A percentile compares a stretch with the other conserved stretches of the same genome.
These are phyloP conservation scores for Chelonia mydas DNA, from an alignment of 2,797 vertebrate genomes.

Conservation along the genomic window DNA sequence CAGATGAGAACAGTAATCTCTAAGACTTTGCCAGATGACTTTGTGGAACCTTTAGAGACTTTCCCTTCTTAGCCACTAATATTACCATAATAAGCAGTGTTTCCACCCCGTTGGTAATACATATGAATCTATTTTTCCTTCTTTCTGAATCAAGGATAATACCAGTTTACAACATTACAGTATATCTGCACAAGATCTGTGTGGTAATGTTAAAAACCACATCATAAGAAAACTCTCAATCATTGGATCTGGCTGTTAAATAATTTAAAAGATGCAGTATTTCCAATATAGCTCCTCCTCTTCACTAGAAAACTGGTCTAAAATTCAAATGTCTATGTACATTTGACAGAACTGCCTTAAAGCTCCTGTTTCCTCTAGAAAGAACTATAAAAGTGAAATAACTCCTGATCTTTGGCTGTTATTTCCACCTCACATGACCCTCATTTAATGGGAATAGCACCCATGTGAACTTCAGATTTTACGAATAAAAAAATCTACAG, in stretches of 20 bases:
- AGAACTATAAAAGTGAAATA: slow-evolving; percentile 57
- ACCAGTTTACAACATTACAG: neutral
- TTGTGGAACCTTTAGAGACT: neutral
- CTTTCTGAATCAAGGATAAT: slow-evolving; percentile 4
- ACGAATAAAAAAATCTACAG: slow-evolving; percentile 53
- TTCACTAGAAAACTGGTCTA: neutral
- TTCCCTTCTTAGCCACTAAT: neutral
- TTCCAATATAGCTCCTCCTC: neutral
- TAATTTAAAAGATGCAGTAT: neutral
- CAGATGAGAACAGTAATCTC: neutral
- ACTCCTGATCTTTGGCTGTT: slow-evolving; percentile 58
- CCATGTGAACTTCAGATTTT: slow-evolving; percentile 46
- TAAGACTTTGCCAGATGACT: neutral
- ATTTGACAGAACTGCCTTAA: neutral
- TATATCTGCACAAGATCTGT: neutral
- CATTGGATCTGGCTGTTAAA: neutral
- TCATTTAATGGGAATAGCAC: slow-evolving; percentile 39
- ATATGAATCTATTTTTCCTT: slow-evolving; percentile 10
- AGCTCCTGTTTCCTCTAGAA: slow-evolving; percentile 48
- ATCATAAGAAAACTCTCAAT: neutral
- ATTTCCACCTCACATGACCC: slow-evolving; percentile 47
- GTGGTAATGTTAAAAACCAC: slow-evolving; percentile 34
- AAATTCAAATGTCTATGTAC: neutral
- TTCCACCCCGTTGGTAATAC: neutral
- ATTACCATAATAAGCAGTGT: neutral